A percentile compares a stretch with the other conserved stretches of the same genome.
Evolutionary conservation across 2,888 invertebrate species (phyloP).

Genomic region (Microdon myrmicae): DNA sequence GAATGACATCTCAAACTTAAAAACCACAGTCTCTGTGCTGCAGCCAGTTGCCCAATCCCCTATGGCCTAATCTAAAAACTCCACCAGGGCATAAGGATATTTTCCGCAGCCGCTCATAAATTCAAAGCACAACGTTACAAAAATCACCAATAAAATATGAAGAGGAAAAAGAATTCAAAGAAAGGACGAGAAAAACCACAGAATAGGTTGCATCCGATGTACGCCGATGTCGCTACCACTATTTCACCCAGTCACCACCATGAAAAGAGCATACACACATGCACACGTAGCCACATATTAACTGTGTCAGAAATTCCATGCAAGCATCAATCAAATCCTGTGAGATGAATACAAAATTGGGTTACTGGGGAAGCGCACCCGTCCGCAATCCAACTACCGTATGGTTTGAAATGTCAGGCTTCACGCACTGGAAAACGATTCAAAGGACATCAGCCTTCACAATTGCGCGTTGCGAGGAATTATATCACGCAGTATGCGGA

Average conservation of each 20-base stretch:
- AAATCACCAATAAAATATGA: slow-evolving; percentile 40
- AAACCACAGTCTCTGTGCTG: not conserved
- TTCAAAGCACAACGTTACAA: slow-evolving; percentile 42
- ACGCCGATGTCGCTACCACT: too few species aligned
- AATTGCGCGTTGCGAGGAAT: too few species aligned
- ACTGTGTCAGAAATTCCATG: slow-evolving; percentile 53
- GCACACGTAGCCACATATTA: slow-evolving; percentile 42
- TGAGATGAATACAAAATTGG: slow-evolving; percentile 52
- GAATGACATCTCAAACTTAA: slow-evolving; percentile 30
- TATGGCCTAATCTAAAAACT: slow-evolving; percentile 17
- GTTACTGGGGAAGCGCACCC: slow-evolving; percentile 33
- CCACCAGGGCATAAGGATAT: slow-evolving; percentile 17
- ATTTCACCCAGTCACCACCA: too few species aligned
- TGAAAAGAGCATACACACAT: too few species aligned
- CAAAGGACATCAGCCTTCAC: slow-evolving; percentile 38
- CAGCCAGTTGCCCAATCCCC: too few species aligned
- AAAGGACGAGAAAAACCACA: too few species aligned
- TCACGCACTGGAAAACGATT: slow-evolving; percentile 28
- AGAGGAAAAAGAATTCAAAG: not conserved
- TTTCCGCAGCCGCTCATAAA: slow-evolving; percentile 26
- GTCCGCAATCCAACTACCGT: slow-evolving; percentile 14
- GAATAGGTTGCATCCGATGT: too few species aligned
- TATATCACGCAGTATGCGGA: too few species aligned
- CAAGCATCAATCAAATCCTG: slow-evolving; percentile 53
- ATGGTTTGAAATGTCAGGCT: slow-evolving; percentile 37